These are phyloP conservation scores for Cerceris ruficornis DNA, from an alignment of 2,888 invertebrate species.

Conservation along the genomic window DNA sequence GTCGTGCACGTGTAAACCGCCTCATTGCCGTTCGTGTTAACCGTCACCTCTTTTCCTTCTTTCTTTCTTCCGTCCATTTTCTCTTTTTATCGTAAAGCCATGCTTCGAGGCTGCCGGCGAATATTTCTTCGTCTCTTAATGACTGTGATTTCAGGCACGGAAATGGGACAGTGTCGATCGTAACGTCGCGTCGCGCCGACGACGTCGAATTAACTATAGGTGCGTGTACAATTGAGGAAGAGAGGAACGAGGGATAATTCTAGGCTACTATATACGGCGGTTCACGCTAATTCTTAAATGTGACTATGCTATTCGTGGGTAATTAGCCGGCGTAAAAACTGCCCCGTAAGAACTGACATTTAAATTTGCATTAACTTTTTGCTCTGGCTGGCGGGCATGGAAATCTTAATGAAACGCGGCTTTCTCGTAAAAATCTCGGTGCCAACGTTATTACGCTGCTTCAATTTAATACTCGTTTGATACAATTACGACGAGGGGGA, in stretches of 20 bases:
- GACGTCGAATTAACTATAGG: not conserved
- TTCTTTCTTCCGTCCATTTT: conserved; percentile 23
- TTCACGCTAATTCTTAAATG: not conserved
- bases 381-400: no score
- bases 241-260: conserved; percentile 2
- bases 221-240: not conserved
- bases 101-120: conserved; percentile 13
- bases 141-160: conserved; percentile 2
- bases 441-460: no score
- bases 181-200: not conserved
- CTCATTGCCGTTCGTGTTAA: no score
- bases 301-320: not conserved
- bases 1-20: no score
- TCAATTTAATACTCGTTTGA: no score
- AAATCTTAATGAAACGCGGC: no score
- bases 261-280: not conserved
- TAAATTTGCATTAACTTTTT: no score
- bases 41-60: no score
- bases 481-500: no score
- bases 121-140: conserved; percentile 31
- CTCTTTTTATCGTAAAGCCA: not conserved
- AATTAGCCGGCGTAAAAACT: no score
- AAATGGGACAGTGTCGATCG: not conserved
- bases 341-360: no score
- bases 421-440: no score